Percentiles rank a stretch among this genome's conserved stretches.
Conservation (phyloP, 2,113 vertebrate species). For the Tauraco erythrolophus region DNA sequence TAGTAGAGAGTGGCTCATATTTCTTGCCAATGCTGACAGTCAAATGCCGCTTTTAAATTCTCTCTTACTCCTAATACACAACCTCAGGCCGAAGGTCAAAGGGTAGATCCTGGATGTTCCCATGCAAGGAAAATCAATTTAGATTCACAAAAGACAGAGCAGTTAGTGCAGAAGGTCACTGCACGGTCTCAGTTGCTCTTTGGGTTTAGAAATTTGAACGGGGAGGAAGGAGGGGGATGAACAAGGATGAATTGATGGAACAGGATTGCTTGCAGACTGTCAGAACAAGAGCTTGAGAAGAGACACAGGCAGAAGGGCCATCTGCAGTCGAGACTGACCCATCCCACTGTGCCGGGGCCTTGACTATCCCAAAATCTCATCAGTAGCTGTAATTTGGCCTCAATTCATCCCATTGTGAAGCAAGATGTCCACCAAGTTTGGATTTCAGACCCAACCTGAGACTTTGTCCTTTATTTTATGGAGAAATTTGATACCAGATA, state of each 20-base stretch:
- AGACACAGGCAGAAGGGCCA: not conserved
- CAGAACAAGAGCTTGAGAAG: not conserved
- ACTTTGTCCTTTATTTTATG: not conserved
- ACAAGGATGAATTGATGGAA: not conserved
- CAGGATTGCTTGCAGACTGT: not conserved
- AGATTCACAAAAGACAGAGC: constrained; percentile 22
- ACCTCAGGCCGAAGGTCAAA: constrained; percentile 53
- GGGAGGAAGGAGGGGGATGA: not conserved
- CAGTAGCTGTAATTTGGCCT: not conserved
- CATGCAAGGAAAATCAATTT: constrained; percentile 62
- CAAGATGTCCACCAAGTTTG: not conserved
- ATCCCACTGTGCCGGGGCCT: not conserved
- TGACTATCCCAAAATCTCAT: not conserved
- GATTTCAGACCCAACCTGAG: not conserved
- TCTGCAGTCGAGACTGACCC: not conserved
- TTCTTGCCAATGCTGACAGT: constrained; percentile 37
- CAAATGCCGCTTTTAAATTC: constrained; percentile 17
- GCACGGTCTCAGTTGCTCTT: not conserved
- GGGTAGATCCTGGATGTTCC: constrained; percentile 48
- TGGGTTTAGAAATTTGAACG: not conserved
- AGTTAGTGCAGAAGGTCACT: constrained; percentile 29
- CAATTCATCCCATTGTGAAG: not conserved
- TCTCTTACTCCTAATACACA: not conserved
- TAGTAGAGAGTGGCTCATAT: constrained; percentile 7
- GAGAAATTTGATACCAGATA: not conserved